These are phyloP conservation scores for Chaetodon trifascialis DNA, from an alignment of 2,113 vertebrate genomes.

Conservation along the genomic window DNA sequence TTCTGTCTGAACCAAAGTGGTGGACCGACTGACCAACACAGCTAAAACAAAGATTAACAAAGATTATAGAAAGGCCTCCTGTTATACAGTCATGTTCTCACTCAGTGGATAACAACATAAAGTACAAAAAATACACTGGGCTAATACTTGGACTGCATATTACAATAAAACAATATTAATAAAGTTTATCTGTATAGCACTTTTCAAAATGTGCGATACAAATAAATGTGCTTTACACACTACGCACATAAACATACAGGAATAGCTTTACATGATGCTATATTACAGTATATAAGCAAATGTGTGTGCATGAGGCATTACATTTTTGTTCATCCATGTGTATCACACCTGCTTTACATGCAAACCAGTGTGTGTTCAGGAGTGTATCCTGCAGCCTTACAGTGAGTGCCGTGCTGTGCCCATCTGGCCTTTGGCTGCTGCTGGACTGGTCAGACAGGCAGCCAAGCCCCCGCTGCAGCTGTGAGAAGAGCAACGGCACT, in stretches of 20 bases:
- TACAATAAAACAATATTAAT: neutral
- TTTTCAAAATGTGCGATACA: neutral
- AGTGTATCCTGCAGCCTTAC: conserved; percentile 41
- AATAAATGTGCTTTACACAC: neutral
- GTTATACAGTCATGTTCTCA: neutral
- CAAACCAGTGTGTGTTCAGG: conserved; percentile 38
- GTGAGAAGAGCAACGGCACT: conserved; percentile 25
- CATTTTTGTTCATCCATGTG: conserved; percentile 33
- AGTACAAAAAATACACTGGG: neutral
- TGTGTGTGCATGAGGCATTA: neutral
- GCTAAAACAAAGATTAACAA: too few relatives aligned
- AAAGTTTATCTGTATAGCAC: neutral
- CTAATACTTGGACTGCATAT: neutral
- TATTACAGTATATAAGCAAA: neutral
- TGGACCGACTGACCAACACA: neutral
- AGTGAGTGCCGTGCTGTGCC: conserved; percentile 37
- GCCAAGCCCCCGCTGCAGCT: neutral
- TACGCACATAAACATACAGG: neutral
- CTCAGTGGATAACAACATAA: neutral
- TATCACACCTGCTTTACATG: conserved; percentile 50
- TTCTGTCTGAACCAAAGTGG: neutral
- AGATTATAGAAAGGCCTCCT: too few relatives aligned
- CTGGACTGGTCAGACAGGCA: conserved; percentile 23
- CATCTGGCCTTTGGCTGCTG: conserved; percentile 56
- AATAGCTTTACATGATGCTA: neutral